Evolutionary conservation across 2,888 invertebrate species (phyloP).

Genomic region (Microdon myrmicae): DNA sequence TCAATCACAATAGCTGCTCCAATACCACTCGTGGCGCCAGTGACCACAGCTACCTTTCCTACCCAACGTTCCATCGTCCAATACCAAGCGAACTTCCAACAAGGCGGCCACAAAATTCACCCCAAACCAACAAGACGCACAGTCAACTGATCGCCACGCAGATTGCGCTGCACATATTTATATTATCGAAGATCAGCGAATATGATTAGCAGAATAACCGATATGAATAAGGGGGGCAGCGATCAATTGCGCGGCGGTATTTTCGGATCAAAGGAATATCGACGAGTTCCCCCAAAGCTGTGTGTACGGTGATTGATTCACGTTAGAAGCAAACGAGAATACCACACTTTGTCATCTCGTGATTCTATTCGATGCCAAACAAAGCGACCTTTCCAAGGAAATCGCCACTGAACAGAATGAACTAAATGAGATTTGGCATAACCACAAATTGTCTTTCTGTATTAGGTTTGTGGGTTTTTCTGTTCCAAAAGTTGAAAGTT

Average conservation of each 20-base stretch:
- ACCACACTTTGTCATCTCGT: no score
- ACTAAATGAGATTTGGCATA: no score
- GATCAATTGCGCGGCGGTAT: constrained; percentile 38
- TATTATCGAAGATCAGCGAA: constrained; percentile 37
- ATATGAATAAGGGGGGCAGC: constrained; percentile 7
- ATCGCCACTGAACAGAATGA: no score
- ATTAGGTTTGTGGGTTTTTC: no score
- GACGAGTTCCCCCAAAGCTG: constrained; percentile 3
- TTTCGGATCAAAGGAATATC: constrained; percentile 43
- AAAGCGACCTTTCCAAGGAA: no score
- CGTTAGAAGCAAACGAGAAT: no score
- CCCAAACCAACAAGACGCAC: constrained; percentile 14
- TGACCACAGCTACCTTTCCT: constrained; percentile 55
- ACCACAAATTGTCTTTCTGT: no score
- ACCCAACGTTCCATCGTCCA: constrained; percentile 53
- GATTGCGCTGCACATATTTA: constrained; percentile 40
- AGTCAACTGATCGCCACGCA: constrained; percentile 34
- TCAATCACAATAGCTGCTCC: constrained; percentile 54
- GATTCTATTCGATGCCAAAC: no score
- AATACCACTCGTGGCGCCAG: constrained; percentile 54
- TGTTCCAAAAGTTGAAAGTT: no score
- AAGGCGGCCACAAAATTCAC: constrained; percentile 4
- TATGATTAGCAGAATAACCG: constrained; percentile 3
- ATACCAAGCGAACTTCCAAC: background rate
- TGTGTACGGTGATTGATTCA: constrained; percentile 24